phyloP scores from a whole-genome alignment of 1,140 invertebrate genomes.

The Carposina sasakii region DNA sequence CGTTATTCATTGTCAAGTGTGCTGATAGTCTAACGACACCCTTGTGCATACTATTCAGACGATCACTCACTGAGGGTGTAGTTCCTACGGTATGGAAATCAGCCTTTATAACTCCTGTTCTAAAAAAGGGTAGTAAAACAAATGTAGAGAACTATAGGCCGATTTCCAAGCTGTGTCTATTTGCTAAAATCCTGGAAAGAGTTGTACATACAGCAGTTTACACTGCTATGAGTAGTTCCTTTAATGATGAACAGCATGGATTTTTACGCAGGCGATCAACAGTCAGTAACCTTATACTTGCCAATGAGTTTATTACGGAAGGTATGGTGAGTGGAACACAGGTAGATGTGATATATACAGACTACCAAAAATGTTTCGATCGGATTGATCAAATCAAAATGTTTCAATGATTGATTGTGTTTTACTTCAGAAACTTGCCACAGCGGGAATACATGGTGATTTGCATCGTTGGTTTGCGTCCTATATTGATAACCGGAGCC shows the following conservation, averaged over 20 bases:
- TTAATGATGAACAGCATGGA: conserved; percentile 16
- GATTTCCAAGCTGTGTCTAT: conserved; percentile 25
- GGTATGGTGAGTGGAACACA: conserved; percentile 4
- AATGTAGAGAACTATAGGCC: conserved; percentile 21
- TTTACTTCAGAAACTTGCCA: neutral
- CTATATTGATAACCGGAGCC: neutral
- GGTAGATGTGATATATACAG: conserved; percentile 13
- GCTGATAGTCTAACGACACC: conserved; percentile 5
- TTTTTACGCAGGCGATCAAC: neutral
- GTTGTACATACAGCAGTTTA: conserved; percentile 20
- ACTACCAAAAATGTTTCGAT: conserved; percentile 18
- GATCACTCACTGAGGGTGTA: too few species aligned
- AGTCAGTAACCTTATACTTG: neutral
- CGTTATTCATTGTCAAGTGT: conserved; percentile 26
- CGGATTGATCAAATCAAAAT: conserved; percentile 9
- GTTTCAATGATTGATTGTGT: too few species aligned
- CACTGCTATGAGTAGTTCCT: neutral
- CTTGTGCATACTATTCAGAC: too few species aligned
- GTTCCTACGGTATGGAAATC: conserved; percentile 29
- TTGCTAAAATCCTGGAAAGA: conserved; percentile 27
- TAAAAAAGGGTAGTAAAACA: conserved; percentile 21
- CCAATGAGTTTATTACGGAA: neutral
- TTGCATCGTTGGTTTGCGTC: conserved; percentile 6
- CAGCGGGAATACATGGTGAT: conserved; percentile 2
- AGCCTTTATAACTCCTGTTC: conserved; percentile 25